Evolutionary conservation across 2,113 vertebrate species (phyloP).

Genomic region (Amphiprion ocellaris): DNA sequence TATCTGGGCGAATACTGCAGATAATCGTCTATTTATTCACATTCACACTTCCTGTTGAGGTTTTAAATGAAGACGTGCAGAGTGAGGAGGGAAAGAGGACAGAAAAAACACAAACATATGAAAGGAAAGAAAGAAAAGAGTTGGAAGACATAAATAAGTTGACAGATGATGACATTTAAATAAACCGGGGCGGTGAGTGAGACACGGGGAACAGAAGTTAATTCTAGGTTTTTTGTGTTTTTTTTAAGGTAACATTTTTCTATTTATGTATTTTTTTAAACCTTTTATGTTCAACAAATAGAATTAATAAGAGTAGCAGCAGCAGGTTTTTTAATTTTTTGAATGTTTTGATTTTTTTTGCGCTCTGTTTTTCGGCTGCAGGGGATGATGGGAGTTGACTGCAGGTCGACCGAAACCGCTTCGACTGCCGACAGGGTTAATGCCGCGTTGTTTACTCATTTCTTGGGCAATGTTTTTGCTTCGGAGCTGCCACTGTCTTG

Average conservation of each 20-base stretch:
- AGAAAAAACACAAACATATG: slow-evolving; percentile 51
- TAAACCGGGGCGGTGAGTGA: background rate
- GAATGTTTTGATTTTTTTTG: slow-evolving; percentile 69
- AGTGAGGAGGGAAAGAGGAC: background rate
- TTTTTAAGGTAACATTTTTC: slow-evolving; percentile 70
- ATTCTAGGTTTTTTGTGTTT: slow-evolving; percentile 79
- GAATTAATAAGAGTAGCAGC: slow-evolving; percentile 80
- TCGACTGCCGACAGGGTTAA: background rate
- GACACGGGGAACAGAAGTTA: slow-evolving; percentile 4
- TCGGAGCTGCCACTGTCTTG: slow-evolving; percentile 37
- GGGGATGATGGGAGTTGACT: slow-evolving; percentile 71
- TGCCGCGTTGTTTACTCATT: background rate
- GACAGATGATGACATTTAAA: slow-evolving; percentile 37
- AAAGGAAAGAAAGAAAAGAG: slow-evolving; percentile 13
- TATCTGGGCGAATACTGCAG: slow-evolving; percentile 15
- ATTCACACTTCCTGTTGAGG: slow-evolving; percentile 29
- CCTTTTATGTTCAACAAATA: slow-evolving; percentile 83
- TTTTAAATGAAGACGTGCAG: slow-evolving; percentile 41
- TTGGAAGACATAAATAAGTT: slow-evolving; percentile 63
- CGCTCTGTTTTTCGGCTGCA: slow-evolving; percentile 87
- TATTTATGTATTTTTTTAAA: slow-evolving; percentile 79
- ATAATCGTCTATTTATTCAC: slow-evolving; percentile 34
- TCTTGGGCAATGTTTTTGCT: background rate
- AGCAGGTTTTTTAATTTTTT: slow-evolving; percentile 71
- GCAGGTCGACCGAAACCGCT: slow-evolving; percentile 56